Conservation (phyloP, 2,113 vertebrate species). For the Anhinga anhinga region DNA sequence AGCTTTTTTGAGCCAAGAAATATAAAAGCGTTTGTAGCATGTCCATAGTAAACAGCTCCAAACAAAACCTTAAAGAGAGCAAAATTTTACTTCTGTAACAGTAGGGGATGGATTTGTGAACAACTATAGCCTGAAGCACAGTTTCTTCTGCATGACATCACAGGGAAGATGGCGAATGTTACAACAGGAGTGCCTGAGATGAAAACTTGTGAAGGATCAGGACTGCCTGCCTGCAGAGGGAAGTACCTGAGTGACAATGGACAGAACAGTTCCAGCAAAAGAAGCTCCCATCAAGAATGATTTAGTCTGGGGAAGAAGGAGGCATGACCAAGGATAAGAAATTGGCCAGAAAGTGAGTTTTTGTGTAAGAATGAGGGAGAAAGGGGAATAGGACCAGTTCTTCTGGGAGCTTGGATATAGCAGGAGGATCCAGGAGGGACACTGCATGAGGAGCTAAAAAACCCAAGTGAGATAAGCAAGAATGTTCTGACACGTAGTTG, state of each 20-base stretch:
- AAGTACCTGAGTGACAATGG: accelerated
- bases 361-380: background rate
- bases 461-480: background rate
- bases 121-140: background rate
- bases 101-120: background rate
- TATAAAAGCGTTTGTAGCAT: background rate
- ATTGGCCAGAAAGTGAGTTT: background rate
- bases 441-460: background rate
- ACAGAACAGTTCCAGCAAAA: background rate
- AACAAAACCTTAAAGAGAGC: background rate
- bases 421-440: background rate
- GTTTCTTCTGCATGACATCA: background rate
- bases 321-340: background rate
- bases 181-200: background rate
- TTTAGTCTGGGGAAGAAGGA: background rate
- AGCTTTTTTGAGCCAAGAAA: background rate
- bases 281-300: background rate
- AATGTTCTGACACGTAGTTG: background rate
- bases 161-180: background rate
- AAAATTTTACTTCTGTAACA: background rate
- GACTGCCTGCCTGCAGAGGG: background rate
- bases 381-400: background rate
- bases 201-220: background rate
- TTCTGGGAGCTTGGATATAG: background rate
- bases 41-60: background rate